Base-by-base conservation (phyloP, 2,113 vertebrate genomes). In the Origma solitaria region DNA sequence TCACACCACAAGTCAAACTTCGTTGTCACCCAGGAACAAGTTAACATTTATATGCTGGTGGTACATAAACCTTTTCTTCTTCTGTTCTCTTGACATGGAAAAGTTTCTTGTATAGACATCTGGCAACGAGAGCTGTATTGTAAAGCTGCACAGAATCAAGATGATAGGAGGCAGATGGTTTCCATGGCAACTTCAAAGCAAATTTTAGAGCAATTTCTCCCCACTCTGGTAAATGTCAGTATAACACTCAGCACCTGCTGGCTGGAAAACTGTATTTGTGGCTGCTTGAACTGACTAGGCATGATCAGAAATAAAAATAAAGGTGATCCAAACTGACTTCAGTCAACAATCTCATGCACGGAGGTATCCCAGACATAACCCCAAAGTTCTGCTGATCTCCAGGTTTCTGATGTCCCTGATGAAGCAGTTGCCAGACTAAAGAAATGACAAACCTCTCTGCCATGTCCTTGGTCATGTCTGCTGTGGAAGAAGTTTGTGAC, bases 181-280 rank as follows among this genome's bases (percentile, higher is more conserved):
- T 95, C 86, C 77, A 79, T 94, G 85, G 61, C 31, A 89, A 95
- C 58, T 49, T 80, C 40, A 64, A 77, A 92, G 68, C 15, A 77
- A 84, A 94, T 84, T 92, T 95, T 91, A 83, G 61, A 92, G 44
- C 91, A 94, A 91, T 84, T 92, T 93, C 91, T 97, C 92, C 93
- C 81, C 77, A 24, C 73, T 79, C 88, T 93, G 94, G 86, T 86
- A 64, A 33, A 42, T 84, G 75, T 81, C 44, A 91, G 77, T 82
- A 91, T 94, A 89, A 76, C 79, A 84, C 40, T 68, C 66, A 82
- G 71, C 49, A 84, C 49, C 61, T 70, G 7, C 27, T 89, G 76
- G 7, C 17, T 68, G 17, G 17, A 86, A 86, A 86, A 47, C 10
- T 64, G 6, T 22, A 6, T 69, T 92, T 76, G 12, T 88, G 40